Evolutionary conservation across 53 echinoderm and acorn worm genomes (phyloP), one percentile per base, ranked within the genome.

Genomic region (Holothuria scabra): DNA sequence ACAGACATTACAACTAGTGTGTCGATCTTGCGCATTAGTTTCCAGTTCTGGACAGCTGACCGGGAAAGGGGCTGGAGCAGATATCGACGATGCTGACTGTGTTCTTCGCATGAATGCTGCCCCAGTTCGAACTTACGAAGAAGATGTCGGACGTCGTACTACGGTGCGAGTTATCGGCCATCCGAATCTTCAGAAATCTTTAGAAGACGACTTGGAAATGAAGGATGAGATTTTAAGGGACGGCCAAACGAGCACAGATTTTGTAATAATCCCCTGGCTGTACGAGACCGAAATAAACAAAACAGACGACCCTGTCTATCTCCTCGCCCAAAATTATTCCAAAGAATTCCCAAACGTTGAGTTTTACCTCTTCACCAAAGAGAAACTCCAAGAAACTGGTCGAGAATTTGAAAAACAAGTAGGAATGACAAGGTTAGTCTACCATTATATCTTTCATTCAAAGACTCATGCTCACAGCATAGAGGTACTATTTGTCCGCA

Each of bases 41-140:
- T 86, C 93, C 25, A 93, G 93, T 67, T 84, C 85, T 29, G 93
- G 93, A 5, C 93, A 87, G 24, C 90, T 93, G 12, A 44, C 86
- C 8, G 81, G 81, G 20, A 83, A 79, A 37, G 87, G 90, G 2
- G 93, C 90, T 18, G 93, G 93, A 8, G 74, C 59, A 41, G 93
- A 93, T 33, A 93, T 93, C 35, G 93, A 93, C 75, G 79, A 84
- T 46, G 86, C 89, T 22, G 93, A 93, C 33, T 93, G 93, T 80
- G 90, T 93, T 0, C 66, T 93, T 28, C 84, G 93, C 60, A 93
- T 93, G 93, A 93, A 93, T 80, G 86, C 86, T 6, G 93, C 93
- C 30, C 90, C 93, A 41, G 81, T 87, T 26, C 62, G 75, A 5
- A 84, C 81, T 2, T 93, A 78, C 70, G 86, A 86, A 68, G 84